Base-by-base conservation (phyloP, 2,888 invertebrate species). In the Drosophila nr. fundita region DNA sequence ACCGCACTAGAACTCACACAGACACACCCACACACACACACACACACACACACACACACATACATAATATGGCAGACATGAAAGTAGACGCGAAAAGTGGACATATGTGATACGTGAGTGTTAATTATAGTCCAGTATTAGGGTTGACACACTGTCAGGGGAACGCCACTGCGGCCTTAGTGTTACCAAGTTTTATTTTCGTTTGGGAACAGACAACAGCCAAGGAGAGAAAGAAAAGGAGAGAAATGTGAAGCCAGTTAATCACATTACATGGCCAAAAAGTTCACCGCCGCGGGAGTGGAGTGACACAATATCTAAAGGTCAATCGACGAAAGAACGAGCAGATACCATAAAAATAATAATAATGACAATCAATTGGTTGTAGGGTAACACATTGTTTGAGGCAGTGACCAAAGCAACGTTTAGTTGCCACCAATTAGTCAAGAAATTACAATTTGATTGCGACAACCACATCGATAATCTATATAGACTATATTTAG, bases 61-160 rank as follows among this genome's bases (percentile, higher is more conserved):
- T n/a, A 15, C 15, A 24, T 48, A 4, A 18, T n/a, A 11, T 21
- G 11, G 3, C 32, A 11, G 18, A 29, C n/a, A 18, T 15, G 38
- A n/a, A 30, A 29, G 11, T 64, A n/a, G 45, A 48, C 38, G 45
- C n/a, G 34, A 2, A 52, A 30, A 52, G 49, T 61, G 58, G 49
- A 79, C 73, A 67, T 63, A 62, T 67, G 67, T 59, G 78, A 62
- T 45, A 66, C 64, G 64, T 68, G 68, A 66, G 65, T 72, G 68
- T 79, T 78, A 78, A 78, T 78, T 78, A 79, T 57, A 76, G 63
- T 58, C 63, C 54, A 63, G 60, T 53, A 61, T 76, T 50, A 64
- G 59, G 79, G 62, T 66, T 78, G 76, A 68, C 79, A 78, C 58
- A 50, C 57, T 75, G 71, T 57, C 75, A 62, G 50, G 29, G 70